These are phyloP conservation scores for Sylvietta virens DNA, from an alignment of 2,113 vertebrate species.

Conservation along the genomic window DNA sequence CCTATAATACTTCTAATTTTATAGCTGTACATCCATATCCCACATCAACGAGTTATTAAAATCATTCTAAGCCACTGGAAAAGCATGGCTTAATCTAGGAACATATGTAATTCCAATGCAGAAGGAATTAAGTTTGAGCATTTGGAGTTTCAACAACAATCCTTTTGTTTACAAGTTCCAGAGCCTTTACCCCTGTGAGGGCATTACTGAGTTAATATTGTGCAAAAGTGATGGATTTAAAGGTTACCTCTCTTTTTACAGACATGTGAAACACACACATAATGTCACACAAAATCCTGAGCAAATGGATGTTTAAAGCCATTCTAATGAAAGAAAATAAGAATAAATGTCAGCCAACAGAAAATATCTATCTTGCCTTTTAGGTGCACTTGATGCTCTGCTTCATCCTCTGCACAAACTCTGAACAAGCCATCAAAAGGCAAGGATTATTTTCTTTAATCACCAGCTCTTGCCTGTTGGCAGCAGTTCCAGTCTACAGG, in stretches of 20 bases:
- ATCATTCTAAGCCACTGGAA: neutral
- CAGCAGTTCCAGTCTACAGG: neutral
- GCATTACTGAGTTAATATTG: constrained; percentile 19
- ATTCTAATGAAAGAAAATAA: constrained; percentile 34
- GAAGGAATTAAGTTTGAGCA: neutral
- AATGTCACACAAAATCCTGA: constrained; percentile 24
- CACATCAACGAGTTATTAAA: neutral
- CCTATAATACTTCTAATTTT: neutral
- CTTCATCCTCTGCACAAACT: neutral
- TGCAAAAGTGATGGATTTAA: constrained; percentile 38
- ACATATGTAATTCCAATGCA: neutral
- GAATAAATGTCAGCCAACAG: constrained; percentile 34
- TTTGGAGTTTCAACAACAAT: neutral
- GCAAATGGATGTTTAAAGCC: neutral
- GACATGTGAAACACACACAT: neutral
- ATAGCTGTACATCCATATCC: neutral
- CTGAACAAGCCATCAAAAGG: constrained; percentile 3
- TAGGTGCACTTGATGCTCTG: neutral
- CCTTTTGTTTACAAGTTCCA: neutral
- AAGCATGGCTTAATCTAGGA: neutral
- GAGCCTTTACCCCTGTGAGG: neutral
- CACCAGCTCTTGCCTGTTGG: neutral
- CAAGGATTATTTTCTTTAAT: constrained; percentile 11
- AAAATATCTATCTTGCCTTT: constrained; percentile 18
- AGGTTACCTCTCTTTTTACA: constrained; percentile 28